phyloP scores from a whole-genome alignment of 2,113 vertebrate species.

The Tetraodon nigroviridis region DNA sequence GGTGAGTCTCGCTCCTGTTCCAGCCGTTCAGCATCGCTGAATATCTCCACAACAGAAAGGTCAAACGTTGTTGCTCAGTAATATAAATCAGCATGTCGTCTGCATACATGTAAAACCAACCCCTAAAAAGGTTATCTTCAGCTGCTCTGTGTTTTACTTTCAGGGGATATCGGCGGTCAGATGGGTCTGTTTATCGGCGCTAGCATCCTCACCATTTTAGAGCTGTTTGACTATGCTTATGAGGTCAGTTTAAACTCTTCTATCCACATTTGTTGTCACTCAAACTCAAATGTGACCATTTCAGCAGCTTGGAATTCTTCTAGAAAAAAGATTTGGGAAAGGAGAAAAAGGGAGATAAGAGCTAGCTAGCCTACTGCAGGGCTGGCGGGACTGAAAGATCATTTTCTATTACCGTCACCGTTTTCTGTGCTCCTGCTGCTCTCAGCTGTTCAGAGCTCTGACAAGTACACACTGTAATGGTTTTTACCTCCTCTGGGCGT shows the following conservation, averaged over 20 bases:
- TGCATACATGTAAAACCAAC: too few species aligned
- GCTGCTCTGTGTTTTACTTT: neutral
- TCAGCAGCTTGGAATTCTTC: neutral
- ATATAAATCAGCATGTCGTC: too few species aligned
- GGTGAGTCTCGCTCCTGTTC: conserved; percentile 70
- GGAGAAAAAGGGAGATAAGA: conserved; percentile 25
- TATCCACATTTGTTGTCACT: conserved; percentile 1
- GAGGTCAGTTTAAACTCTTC: conserved; percentile 80
- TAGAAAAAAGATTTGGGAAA: too few species aligned
- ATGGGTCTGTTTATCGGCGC: conserved; percentile 98
- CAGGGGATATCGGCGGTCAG: conserved; percentile 98
- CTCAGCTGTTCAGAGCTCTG: conserved; percentile 22
- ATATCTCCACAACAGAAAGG: too few species aligned
- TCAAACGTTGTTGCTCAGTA: neutral
- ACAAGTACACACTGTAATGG: conserved; percentile 30
- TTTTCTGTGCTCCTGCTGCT: conserved; percentile 13
- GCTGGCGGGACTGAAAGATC: conserved; percentile 14
- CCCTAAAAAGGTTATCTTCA: neutral
- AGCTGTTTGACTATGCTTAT: conserved; percentile 97
- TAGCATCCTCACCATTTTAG: conserved; percentile 96
- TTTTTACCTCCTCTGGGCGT: neutral
- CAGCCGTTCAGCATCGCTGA: too few species aligned
- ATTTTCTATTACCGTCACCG: conserved; percentile 40
- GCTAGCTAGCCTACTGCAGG: conserved; percentile 4
- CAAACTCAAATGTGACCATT: neutral